Conservation (phyloP, 2,888 invertebrate species). For the Geotrupes spiniger region DNA sequence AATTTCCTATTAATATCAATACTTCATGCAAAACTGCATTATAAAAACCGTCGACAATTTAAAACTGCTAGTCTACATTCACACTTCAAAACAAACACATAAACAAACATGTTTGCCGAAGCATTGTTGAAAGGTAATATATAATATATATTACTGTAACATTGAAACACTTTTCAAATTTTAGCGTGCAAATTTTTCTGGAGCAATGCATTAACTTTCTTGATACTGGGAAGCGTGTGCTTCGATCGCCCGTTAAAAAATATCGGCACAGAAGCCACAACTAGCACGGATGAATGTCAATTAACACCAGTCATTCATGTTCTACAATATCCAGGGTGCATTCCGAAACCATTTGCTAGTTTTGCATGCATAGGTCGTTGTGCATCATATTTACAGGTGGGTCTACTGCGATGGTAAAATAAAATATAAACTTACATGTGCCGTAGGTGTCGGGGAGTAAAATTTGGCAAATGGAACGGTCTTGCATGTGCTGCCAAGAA, state of each 20-base stretch:
- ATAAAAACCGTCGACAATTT: conserved; percentile 9
- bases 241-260: conserved; percentile 41
- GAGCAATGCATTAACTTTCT: conserved; percentile 32
- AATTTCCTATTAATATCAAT: conserved; percentile 14
- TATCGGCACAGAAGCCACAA: conserved; percentile 41
- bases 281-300: conserved; percentile 74
- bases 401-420: conserved; percentile 58
- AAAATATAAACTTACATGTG: conserved; percentile 7
- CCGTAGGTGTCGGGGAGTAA: conserved; percentile 87
- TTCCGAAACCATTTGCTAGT: conserved; percentile 89
- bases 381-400: conserved; percentile 87
- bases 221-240: conserved; percentile 44
- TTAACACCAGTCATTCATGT: conserved; percentile 91
- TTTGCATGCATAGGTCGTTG: conserved; percentile 91
- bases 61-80: neutral
- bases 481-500: conserved; percentile 94
- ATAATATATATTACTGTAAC: neutral
- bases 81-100: neutral
- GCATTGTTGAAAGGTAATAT: conserved; percentile 5
- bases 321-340: conserved; percentile 86
- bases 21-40: conserved; percentile 11
- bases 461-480: conserved; percentile 95
- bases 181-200: conserved; percentile 32
- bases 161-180: conserved; percentile 16
- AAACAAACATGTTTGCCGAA: conserved; percentile 7